These are phyloP conservation scores for Rotaria socialis DNA, from an alignment of 2,888 invertebrate genomes.

Conservation along the genomic window DNA sequence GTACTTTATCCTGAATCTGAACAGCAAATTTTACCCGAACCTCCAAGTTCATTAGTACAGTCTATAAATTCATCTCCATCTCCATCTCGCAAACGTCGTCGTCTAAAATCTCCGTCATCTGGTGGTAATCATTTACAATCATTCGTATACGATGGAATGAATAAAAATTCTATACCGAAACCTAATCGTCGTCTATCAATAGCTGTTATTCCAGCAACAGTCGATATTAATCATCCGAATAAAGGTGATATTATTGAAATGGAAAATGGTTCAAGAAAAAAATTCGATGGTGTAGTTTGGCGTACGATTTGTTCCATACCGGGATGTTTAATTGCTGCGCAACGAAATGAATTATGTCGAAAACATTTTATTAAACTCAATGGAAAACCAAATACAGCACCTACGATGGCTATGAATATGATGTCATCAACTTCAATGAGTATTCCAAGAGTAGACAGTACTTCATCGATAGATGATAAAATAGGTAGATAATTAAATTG, in stretches of 20 bases:
- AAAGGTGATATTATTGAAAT: constrained; percentile 23
- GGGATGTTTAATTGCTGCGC: constrained; percentile 16
- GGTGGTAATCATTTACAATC: neutral
- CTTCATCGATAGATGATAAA: neutral
- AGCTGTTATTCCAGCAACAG: neutral
- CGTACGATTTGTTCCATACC: neutral
- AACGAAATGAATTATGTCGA: constrained; percentile 27
- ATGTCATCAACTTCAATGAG: neutral
- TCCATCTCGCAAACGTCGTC: constrained; percentile 7
- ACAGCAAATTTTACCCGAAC: neutral
- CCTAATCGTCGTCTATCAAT: constrained; percentile 26
- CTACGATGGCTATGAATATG: neutral
- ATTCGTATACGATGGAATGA: neutral
- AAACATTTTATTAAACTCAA: constrained; percentile 30
- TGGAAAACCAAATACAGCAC: constrained; percentile 1
- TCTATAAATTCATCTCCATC: neutral
- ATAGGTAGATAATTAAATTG: neutral
- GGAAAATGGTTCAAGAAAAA: constrained; percentile 29
- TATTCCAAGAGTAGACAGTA: neutral
- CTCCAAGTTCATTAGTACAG: neutral
- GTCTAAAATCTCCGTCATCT: neutral
- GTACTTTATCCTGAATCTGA: neutral
- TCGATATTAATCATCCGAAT: constrained; percentile 3
- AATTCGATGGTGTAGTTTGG: constrained; percentile 23
- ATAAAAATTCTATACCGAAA: neutral